Conservation (phyloP, 2,797 vertebrate genomes). For the Peromyscus melanophrys region DNA sequence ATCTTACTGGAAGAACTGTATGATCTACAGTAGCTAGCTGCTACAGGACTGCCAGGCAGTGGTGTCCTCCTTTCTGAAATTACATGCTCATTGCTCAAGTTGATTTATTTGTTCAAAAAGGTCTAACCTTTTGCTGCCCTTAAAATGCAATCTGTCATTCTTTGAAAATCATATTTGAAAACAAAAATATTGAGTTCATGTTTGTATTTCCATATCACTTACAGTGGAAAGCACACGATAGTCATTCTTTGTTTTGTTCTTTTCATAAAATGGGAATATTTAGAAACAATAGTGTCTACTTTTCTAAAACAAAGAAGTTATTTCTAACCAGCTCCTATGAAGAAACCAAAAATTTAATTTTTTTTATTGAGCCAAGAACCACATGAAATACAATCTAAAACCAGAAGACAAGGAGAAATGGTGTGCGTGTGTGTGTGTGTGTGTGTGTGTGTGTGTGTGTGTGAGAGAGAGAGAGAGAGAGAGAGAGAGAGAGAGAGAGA, state of each 20-base stretch:
- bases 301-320: constrained; percentile 77
- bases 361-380: constrained; percentile 67
- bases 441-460: not conserved
- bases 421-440: not conserved
- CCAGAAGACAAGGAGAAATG: constrained; percentile 42
- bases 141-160: constrained; percentile 78
- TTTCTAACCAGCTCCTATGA: constrained; percentile 75
- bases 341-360: not conserved
- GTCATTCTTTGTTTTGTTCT: constrained; percentile 75
- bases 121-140: constrained; percentile 80
- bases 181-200: constrained; percentile 82
- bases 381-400: constrained; percentile 69
- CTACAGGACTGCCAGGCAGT: constrained; percentile 62
- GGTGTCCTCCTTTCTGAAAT: constrained; percentile 67
- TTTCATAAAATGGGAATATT: constrained; percentile 78
- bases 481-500: too few relatives aligned
- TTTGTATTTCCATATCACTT: constrained; percentile 84
- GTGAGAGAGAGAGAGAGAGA: too few relatives aligned
- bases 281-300: constrained; percentile 82
- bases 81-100: constrained; percentile 53
- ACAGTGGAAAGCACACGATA: constrained; percentile 82
- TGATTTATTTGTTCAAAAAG: constrained; percentile 80
- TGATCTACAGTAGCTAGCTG: constrained; percentile 67
- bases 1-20: constrained; percentile 75
- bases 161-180: constrained; percentile 81